These are phyloP conservation scores for Lacanobia oleracea DNA, from an alignment of 2,888 invertebrate species.

Conservation along the genomic window DNA sequence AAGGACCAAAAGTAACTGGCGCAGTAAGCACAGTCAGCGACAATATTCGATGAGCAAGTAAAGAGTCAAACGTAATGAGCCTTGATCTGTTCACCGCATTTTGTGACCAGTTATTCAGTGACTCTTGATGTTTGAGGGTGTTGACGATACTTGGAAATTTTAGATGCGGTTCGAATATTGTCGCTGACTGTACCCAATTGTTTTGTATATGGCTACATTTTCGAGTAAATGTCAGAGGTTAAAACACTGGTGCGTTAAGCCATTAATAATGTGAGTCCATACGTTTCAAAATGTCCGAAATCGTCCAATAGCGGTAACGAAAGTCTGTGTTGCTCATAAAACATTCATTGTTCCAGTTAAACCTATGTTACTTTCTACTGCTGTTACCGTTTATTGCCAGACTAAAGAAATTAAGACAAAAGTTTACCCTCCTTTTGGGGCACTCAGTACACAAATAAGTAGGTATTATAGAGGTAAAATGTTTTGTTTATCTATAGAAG, in stretches of 20 bases:
- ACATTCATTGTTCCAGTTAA: slow-evolving; percentile 4
- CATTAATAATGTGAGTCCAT: slow-evolving; percentile 7
- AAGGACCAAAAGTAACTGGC: slow-evolving; percentile 25
- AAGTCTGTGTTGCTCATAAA: not conserved
- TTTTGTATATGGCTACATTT: not conserved
- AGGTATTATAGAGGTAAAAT: no score
- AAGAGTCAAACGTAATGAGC: no score
- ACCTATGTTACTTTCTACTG: slow-evolving; percentile 2
- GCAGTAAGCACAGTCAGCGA: not conserved
- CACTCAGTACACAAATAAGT: no score
- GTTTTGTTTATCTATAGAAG: no score
- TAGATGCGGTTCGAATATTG: no score
- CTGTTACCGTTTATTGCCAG: not conserved
- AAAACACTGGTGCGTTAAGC: not conserved
- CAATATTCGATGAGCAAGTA: no score
- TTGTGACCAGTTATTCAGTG: no score
- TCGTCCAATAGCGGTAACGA: slow-evolving; percentile 6
- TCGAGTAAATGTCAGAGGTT: slow-evolving; percentile 7
- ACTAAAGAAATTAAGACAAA: not conserved
- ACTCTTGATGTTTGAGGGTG: no score
- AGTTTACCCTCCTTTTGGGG: no score
- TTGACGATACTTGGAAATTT: no score
- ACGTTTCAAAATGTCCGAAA: not conserved
- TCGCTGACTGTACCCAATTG: no score
- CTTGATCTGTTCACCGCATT: no score